phyloP scores from a whole-genome alignment of 2,797 vertebrate genomes.

The Anguilla marmorata region DNA sequence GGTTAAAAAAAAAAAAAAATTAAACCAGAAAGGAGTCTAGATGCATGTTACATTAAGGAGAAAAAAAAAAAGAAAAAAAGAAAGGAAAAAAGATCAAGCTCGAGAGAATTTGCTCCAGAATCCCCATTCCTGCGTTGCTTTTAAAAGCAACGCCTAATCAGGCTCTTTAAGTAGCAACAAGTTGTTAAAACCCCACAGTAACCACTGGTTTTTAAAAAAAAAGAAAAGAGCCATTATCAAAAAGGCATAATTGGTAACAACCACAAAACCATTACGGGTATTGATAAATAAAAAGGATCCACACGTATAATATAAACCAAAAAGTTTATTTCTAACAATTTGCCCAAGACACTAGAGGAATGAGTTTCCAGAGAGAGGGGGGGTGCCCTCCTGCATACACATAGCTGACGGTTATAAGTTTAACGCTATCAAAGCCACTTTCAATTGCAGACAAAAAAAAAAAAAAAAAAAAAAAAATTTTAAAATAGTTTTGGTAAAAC shows the following conservation, averaged over 20 bases:
- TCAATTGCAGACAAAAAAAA: conserved; percentile 75
- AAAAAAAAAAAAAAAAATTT: conserved; percentile 64
- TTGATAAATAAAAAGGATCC: conserved; percentile 77
- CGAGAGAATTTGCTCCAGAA: not conserved
- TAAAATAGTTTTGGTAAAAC: conserved; percentile 36
- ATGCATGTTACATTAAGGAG: not conserved
- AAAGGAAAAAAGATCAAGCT: not conserved
- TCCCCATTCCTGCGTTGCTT: conserved; percentile 5
- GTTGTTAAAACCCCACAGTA: conserved; percentile 27
- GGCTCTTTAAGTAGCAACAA: conserved; percentile 5
- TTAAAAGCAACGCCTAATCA: not conserved
- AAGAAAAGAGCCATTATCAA: conserved; percentile 20
- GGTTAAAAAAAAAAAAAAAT: not conserved
- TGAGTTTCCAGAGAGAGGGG: conserved; percentile 78
- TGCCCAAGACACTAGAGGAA: conserved; percentile 84
- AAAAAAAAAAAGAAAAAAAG: not conserved
- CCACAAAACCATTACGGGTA: conserved; percentile 41
- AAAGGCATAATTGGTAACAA: conserved; percentile 40
- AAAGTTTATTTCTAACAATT: conserved; percentile 84
- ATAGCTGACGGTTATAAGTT: conserved; percentile 72
- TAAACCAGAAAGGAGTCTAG: not conserved
- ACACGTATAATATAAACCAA: conserved; percentile 78
- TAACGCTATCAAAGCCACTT: conserved; percentile 79
- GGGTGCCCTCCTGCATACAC: conserved; percentile 75
- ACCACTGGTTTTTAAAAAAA: not conserved